These are phyloP conservation scores for Sycophila texana DNA, from an alignment of 2,888 invertebrate species.

Conservation along the genomic window DNA sequence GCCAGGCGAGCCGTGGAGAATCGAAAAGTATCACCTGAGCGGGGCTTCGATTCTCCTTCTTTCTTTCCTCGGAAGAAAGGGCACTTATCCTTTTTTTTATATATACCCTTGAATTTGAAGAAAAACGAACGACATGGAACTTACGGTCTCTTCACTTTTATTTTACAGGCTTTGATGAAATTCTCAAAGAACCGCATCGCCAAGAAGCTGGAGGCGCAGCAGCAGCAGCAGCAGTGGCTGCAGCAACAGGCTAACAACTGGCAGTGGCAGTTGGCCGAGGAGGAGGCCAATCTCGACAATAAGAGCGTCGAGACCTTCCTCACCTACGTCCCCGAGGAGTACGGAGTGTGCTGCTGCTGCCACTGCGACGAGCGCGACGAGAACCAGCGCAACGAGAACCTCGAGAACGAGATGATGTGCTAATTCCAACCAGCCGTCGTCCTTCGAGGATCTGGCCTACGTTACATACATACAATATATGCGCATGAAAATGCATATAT, in stretches of 20 bases:
- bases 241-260: slow-evolving; percentile 7
- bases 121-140: neutral
- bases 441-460: too few species aligned
- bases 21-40: too few species aligned
- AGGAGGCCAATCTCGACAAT: slow-evolving; percentile 62
- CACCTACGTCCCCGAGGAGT: slow-evolving; percentile 68
- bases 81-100: too few species aligned
- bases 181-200: slow-evolving; percentile 29
- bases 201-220: slow-evolving; percentile 36
- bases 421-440: neutral
- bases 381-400: slow-evolving; percentile 72
- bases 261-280: slow-evolving; percentile 10
- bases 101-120: too few species aligned
- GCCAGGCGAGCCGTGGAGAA: neutral
- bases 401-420: slow-evolving; percentile 72
- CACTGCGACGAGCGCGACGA: slow-evolving; percentile 72
- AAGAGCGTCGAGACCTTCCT: slow-evolving; percentile 72
- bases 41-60: too few species aligned
- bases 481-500: too few species aligned
- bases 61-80: neutral
- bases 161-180: slow-evolving; percentile 50
- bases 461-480: too few species aligned
- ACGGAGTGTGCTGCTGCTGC: slow-evolving; percentile 66
- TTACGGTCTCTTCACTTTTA: slow-evolving; percentile 2
- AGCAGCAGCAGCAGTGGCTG: slow-evolving; percentile 28